A percentile compares a stretch with the other conserved stretches of the same genome.
phyloP scores from a whole-genome alignment of 2,888 invertebrate species.

The Villa cingulata region DNA sequence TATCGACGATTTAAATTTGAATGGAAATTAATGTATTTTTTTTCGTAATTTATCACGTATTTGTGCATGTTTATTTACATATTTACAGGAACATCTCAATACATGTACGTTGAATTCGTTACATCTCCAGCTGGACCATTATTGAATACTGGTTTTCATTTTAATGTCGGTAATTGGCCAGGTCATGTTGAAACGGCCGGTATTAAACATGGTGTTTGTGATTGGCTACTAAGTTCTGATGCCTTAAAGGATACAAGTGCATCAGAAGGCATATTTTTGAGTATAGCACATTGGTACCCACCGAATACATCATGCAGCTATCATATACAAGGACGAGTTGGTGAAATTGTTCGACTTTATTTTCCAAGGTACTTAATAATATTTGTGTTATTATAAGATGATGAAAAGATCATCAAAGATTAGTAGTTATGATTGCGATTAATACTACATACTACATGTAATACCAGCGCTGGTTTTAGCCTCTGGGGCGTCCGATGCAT shows the following conservation, averaged over 20 bases:
- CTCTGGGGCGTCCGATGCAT: no score
- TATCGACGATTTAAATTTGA: no score
- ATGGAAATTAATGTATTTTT: background rate
- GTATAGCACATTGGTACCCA: constrained; percentile 89
- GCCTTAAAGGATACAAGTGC: constrained; percentile 63
- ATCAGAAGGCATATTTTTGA: constrained; percentile 77
- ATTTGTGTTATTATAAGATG: no score
- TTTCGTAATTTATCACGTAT: background rate
- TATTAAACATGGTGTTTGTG: constrained; percentile 71
- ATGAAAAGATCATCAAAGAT: no score
- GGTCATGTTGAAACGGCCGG: constrained; percentile 84
- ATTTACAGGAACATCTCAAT: constrained; percentile 60
- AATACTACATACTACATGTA: no score
- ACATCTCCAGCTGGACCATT: constrained; percentile 81
- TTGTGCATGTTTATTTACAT: background rate
- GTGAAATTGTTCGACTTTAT: constrained; percentile 78
- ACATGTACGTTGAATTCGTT: constrained; percentile 77
- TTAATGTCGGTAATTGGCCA: constrained; percentile 90
- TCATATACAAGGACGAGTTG: constrained; percentile 70
- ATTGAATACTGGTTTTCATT: constrained; percentile 85
- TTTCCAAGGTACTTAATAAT: constrained; percentile 85
- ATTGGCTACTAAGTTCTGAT: constrained; percentile 76
- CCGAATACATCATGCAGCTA: constrained; percentile 87
- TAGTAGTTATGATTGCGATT: no score
- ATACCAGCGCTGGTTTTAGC: no score